Evolutionary conservation across 2,113 vertebrate genomes (phyloP).

Genomic region (Myotis brandtii): DNA sequence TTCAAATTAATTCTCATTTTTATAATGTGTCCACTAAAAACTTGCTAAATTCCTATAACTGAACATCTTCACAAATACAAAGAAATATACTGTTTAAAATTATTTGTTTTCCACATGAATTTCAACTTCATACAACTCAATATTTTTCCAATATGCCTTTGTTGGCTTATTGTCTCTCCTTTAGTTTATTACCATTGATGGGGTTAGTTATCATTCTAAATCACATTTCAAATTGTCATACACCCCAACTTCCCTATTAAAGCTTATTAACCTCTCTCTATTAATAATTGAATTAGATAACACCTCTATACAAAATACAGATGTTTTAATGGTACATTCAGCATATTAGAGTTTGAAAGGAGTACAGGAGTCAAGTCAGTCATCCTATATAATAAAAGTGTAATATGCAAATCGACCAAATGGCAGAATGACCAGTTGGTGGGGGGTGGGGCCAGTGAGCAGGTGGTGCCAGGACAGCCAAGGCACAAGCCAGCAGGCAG

Average conservation of each 20-base stretch:
- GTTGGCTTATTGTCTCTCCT: neutral
- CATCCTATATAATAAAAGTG: neutral
- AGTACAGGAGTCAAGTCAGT: neutral
- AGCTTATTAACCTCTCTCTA: neutral
- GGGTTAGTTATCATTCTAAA: neutral
- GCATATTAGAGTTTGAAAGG: neutral
- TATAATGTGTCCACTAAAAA: constrained; percentile 56
- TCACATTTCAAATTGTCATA: neutral
- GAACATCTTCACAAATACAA: constrained; percentile 51
- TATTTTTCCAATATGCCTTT: neutral
- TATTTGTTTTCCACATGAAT: neutral
- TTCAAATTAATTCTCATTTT: constrained; percentile 63
- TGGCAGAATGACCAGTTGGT: rapidly evolving
- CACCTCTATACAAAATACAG: neutral
- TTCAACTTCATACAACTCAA: neutral
- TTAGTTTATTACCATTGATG: neutral
- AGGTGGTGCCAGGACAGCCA: too few relatives aligned
- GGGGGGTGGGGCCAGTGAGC: too few relatives aligned
- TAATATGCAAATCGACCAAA: too few relatives aligned
- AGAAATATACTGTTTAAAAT: neutral
- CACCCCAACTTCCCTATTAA: neutral
- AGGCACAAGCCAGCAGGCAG: too few relatives aligned
- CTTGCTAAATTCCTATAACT: constrained; percentile 53
- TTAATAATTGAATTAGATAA: neutral
- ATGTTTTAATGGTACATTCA: neutral